A percentile compares a stretch with the other conserved stretches of the same genome.
phyloP scores from a whole-genome alignment of 2,797 vertebrate genomes.

The Galagoides demidoff region DNA sequence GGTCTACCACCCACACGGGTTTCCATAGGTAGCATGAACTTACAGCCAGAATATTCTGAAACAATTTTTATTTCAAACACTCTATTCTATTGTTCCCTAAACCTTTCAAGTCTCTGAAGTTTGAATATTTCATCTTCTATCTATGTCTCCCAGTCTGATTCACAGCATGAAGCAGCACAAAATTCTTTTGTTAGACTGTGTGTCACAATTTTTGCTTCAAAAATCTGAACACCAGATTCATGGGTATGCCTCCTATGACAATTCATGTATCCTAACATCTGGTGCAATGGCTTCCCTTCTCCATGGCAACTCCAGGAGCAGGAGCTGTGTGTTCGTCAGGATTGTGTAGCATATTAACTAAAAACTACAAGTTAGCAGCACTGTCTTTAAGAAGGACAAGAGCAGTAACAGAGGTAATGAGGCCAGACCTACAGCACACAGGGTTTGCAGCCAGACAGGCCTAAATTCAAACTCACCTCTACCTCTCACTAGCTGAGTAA shows the following conservation, averaged over 20 bases:
- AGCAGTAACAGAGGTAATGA: not conserved
- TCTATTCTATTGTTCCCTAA: conserved; percentile 10
- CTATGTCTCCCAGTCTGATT: not conserved
- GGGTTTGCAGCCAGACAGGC: not conserved
- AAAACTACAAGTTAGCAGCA: not conserved
- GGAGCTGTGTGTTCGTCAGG: not conserved
- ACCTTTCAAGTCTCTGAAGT: conserved; percentile 25
- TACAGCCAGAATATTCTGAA: conserved; percentile 36
- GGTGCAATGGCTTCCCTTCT: not conserved
- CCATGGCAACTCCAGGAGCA: not conserved
- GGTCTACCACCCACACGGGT: not conserved
- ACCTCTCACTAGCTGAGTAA: not conserved
- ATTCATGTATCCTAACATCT: not conserved
- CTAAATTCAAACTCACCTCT: not conserved
- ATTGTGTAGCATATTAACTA: not conserved
- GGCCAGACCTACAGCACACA: not conserved
- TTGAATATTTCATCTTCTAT: conserved; percentile 56
- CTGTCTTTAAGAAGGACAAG: not conserved
- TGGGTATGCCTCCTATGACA: not conserved
- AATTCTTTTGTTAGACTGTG: conserved; percentile 44
- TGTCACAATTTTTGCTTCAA: conserved; percentile 57
- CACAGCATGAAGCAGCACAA: conserved; percentile 35
- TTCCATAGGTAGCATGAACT: not conserved
- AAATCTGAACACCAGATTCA: conserved; percentile 13
- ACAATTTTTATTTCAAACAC: conserved; percentile 48